Base-by-base conservation (phyloP, 2,888 invertebrate species). In the Phymatocera aterrima region DNA sequence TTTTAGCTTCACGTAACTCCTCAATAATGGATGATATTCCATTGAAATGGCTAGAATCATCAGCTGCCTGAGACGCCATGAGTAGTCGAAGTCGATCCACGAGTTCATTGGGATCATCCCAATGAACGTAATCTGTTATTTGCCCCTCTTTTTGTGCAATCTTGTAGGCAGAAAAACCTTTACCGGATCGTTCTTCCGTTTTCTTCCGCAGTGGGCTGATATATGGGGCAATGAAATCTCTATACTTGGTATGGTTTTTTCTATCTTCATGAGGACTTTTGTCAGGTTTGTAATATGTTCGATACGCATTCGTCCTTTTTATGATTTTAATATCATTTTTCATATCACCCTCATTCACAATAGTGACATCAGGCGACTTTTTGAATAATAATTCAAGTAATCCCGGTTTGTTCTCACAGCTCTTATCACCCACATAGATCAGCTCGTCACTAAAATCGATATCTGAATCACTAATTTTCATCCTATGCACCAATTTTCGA, bases 51-150 rank as follows among this genome's bases (percentile, higher is more conserved):
- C 65, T 79, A 0, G 28, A 12, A 78, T 83, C 79, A 8, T 82
- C 82, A 18, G 83, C 83, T 28, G 75, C 60, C 78, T 78, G 79
- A 5, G 80, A 81, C 31, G 80, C 80, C 0, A 81, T 15, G 4
- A 83, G 68, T n/a, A 83, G 65, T 0, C 79, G 54, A 8, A 82
- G 60, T 24, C 81, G 78, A 51, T 83, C 78, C 0, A 83, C 83
- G 1, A 83, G 51, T 74, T 82, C 80, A 60, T 82, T 83, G 0
- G 82, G 80, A 77, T 83, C 79, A 77, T 83, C 80, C 78, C 79
- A 83, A 68, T 82, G 79, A 3, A 81, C 72, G 60, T 82, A 80
- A 79, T 81, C 80, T 18, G 51, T 77, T 51, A 5, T 24, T 12
- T 28, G 24, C 1, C 57, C 28, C 1, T n/a, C n/a, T n/a, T n/a